These are phyloP conservation scores for Melipona quadrifasciata DNA, from an alignment of 1,140 invertebrate species.

Conservation along the genomic window DNA sequence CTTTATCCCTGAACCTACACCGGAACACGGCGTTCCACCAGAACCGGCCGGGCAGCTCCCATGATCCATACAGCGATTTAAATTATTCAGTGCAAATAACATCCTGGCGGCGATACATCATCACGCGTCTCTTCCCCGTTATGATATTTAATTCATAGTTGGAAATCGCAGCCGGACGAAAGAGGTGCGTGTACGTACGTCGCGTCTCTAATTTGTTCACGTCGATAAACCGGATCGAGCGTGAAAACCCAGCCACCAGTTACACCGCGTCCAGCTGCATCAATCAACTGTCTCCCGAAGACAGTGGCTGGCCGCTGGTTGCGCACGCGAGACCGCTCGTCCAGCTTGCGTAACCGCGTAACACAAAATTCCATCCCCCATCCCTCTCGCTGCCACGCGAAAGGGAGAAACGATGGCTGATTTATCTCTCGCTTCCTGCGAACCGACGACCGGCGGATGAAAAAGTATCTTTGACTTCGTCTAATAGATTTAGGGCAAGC, in stretches of 20 bases:
- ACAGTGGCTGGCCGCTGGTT: neutral
- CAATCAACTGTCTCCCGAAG: constrained; percentile 7
- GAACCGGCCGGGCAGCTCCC: neutral
- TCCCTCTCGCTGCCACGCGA: neutral
- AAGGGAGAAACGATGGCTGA: neutral
- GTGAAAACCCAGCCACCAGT: neutral
- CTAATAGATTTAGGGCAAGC: constrained; percentile 58
- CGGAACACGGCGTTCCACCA: neutral
- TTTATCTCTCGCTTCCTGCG: constrained; percentile 34
- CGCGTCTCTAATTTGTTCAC: constrained; percentile 8
- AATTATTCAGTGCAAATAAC: constrained; percentile 1
- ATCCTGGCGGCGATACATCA: neutral
- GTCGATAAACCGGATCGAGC: constrained; percentile 29
- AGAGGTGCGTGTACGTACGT: neutral
- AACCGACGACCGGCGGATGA: neutral
- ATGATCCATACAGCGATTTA: neutral
- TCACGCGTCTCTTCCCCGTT: no score
- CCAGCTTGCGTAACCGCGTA: neutral
- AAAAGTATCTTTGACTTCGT: constrained; percentile 45
- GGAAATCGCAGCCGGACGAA: neutral
- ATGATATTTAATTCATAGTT: constrained; percentile 20
- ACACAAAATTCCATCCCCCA: neutral
- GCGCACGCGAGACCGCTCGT: neutral
- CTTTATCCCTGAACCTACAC: no score
- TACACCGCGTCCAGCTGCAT: neutral